Percentiles rank a stretch among this genome's conserved stretches.
Conservation (phyloP, 2,888 invertebrate species). For the Phyto melanocephala region DNA sequence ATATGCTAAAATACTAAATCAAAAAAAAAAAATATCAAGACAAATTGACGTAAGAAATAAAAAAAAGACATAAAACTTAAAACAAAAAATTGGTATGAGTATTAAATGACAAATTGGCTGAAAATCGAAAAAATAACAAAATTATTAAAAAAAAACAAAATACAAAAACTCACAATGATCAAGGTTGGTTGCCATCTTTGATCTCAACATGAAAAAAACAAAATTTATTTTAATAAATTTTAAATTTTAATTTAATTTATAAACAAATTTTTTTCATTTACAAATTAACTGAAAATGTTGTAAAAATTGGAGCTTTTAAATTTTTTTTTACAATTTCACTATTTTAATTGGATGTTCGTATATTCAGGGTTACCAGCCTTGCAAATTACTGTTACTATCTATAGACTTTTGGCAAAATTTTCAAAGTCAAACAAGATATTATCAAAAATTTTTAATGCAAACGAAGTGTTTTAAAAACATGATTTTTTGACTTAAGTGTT, state of each 20-base stretch:
- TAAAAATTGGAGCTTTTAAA: too few species aligned
- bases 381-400: too few species aligned
- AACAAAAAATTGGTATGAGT: constrained; percentile 37
- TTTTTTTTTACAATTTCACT: too few species aligned
- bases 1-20: constrained; percentile 4
- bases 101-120: constrained; percentile 36
- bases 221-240: neutral
- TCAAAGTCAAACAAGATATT: too few species aligned
- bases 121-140: neutral
- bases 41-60: constrained; percentile 7
- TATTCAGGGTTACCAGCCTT: too few species aligned
- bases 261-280: too few species aligned
- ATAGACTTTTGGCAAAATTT: too few species aligned
- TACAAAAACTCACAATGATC: neutral
- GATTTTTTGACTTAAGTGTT: too few species aligned
- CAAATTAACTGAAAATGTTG: too few species aligned
- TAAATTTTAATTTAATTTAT: neutral
- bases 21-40: constrained; percentile 5
- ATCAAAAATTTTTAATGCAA: too few species aligned
- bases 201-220: neutral
- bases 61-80: neutral
- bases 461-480: too few species aligned
- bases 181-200: constrained; percentile 5
- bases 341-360: too few species aligned
- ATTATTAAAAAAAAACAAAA: neutral